Evolutionary conservation across 2,888 invertebrate genomes (phyloP).

Genomic region (Oxyteleia sp.): DNA sequence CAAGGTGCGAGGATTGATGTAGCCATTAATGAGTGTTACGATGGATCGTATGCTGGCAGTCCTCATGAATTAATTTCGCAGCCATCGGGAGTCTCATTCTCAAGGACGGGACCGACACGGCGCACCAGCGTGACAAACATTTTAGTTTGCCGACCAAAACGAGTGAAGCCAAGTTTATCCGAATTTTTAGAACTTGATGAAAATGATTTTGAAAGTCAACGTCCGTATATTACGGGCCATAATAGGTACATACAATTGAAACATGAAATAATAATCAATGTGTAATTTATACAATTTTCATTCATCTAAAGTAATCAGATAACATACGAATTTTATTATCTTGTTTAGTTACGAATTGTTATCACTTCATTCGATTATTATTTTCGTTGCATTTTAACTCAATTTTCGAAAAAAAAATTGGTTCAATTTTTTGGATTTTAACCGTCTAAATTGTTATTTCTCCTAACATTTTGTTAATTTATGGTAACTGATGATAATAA

Average conservation of each 20-base stretch:
- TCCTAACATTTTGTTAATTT: no score
- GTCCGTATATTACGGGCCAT: constrained; percentile 96
- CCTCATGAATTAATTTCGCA: constrained; percentile 95
- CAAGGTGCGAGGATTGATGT: constrained; percentile 97
- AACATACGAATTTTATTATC: no score
- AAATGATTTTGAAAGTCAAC: constrained; percentile 94
- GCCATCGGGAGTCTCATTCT: constrained; percentile 91
- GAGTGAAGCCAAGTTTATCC: constrained; percentile 91
- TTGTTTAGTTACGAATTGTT: no score
- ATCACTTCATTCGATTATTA: no score
- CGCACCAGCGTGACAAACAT: constrained; percentile 93
- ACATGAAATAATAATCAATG: no score
- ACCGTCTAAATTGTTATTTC: no score
- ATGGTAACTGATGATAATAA: no score
- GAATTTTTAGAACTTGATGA: constrained; percentile 97
- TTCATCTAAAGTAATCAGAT: no score
- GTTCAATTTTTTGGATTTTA: no score
- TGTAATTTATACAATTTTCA: no score
- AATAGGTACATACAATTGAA: constrained; percentile 93
- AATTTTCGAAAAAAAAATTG: no score
- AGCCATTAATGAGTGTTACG: constrained; percentile 97
- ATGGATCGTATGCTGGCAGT: constrained; percentile 97
- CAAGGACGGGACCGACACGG: constrained; percentile 91
- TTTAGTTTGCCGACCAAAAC: constrained; percentile 92
- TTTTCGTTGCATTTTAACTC: no score